Evolutionary conservation across 2,113 vertebrate genomes (phyloP).

Genomic region (Semnornis frantzii): DNA sequence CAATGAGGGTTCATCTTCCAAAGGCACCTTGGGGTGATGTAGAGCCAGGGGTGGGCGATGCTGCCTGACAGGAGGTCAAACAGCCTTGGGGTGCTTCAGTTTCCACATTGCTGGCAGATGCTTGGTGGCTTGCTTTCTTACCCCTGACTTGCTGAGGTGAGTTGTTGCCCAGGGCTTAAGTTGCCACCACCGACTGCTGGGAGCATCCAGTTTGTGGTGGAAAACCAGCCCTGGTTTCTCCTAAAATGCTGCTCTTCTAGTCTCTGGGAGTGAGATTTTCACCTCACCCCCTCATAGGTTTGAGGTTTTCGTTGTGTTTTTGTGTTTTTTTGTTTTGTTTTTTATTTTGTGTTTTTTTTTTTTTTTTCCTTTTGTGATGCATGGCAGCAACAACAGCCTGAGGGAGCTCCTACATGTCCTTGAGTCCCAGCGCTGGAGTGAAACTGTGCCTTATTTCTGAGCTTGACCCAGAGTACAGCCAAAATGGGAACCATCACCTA

Average conservation of each 20-base stretch:
- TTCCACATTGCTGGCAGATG: not conserved
- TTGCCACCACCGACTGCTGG: not conserved
- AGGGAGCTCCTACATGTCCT: not conserved
- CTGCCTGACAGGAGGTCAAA: too few relatives aligned
- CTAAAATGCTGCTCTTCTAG: not conserved
- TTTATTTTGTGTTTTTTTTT: too few relatives aligned
- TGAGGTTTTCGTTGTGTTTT: too few relatives aligned
- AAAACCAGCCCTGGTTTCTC: not conserved
- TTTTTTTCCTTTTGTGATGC: not conserved
- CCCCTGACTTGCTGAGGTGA: not conserved
- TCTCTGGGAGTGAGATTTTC: not conserved
- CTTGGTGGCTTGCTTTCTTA: not conserved
- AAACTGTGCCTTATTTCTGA: not conserved
- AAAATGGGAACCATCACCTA: not conserved
- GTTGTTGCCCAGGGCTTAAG: not conserved
- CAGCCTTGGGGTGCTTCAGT: not conserved
- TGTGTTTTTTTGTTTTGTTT: too few relatives aligned
- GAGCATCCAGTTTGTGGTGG: not conserved
- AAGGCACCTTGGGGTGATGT: not conserved
- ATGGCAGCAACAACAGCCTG: not conserved
- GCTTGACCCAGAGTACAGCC: not conserved
- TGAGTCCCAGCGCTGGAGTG: not conserved
- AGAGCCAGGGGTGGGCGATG: not conserved
- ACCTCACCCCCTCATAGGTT: not conserved
- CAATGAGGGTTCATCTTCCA: not conserved